phyloP scores from a whole-genome alignment of 2,888 invertebrate species.

The Dicycla oo region DNA sequence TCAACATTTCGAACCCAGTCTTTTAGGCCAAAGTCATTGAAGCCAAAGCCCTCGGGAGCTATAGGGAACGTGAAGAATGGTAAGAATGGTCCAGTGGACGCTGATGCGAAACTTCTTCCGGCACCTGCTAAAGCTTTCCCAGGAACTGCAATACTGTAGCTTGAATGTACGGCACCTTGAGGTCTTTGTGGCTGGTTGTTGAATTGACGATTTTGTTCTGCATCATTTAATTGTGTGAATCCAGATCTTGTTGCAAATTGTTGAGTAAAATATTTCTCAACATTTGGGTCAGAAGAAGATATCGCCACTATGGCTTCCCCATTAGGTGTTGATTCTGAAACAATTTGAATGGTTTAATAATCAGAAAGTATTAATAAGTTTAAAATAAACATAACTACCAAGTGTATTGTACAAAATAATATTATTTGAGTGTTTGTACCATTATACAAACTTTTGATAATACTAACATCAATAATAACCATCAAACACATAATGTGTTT shows the following conservation, averaged over 20 bases:
- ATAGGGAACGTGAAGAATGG: slow-evolving; percentile 74
- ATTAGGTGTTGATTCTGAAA: slow-evolving; percentile 77
- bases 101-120: slow-evolving; percentile 75
- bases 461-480: too few species aligned
- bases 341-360: slow-evolving; percentile 12
- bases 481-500: background rate
- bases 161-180: slow-evolving; percentile 62
- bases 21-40: slow-evolving; percentile 65
- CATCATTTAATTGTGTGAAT: slow-evolving; percentile 52
- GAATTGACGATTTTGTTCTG: slow-evolving; percentile 42
- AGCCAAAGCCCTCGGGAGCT: slow-evolving; percentile 69
- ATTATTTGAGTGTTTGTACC: too few species aligned
- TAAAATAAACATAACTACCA: background rate
- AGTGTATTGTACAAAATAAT: background rate
- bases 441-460: too few species aligned
- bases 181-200: slow-evolving; percentile 42
- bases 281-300: slow-evolving; percentile 77
- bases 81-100: slow-evolving; percentile 65
- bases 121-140: slow-evolving; percentile 72
- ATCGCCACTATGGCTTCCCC: slow-evolving; percentile 78
- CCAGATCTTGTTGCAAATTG: slow-evolving; percentile 63
- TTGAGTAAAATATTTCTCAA: slow-evolving; percentile 72
- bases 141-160: slow-evolving; percentile 72
- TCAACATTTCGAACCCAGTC: slow-evolving; percentile 75
- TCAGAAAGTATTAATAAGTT: background rate